Conservation (phyloP, 2,113 vertebrate genomes). For the Egretta garzetta region DNA sequence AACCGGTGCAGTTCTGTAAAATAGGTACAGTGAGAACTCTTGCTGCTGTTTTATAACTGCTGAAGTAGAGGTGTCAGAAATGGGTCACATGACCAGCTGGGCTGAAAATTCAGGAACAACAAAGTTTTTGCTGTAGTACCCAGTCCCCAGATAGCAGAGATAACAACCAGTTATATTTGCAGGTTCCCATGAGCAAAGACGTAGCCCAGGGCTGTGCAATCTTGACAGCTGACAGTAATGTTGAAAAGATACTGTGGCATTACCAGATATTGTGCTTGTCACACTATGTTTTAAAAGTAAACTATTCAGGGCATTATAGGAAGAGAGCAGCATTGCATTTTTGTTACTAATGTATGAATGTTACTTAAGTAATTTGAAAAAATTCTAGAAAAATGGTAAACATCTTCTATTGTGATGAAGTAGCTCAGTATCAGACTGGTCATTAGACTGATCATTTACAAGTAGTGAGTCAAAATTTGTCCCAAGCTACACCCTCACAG, state of each 20-base stretch:
- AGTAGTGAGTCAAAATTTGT: conserved; percentile 53
- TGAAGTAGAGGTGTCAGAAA: not conserved
- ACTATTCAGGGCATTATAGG: not conserved
- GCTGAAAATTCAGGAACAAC: not conserved
- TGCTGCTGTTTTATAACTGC: not conserved
- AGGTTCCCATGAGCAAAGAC: not conserved
- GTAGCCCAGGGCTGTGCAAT: not conserved
- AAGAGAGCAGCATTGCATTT: not conserved
- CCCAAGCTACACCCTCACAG: conserved; percentile 22
- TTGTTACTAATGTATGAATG: not conserved
- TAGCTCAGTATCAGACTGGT: not conserved
- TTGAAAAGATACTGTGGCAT: not conserved
- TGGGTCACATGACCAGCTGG: not conserved
- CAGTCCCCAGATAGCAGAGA: not conserved
- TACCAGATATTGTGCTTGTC: not conserved
- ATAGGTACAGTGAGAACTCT: not conserved
- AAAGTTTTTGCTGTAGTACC: not conserved
- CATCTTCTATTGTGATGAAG: not conserved
- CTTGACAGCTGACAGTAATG: not conserved
- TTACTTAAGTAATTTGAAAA: not conserved
- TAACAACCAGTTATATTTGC: not conserved
- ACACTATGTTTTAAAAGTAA: not conserved
- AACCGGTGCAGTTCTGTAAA: not conserved
- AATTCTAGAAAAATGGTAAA: not conserved
- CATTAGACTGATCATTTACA: not conserved